A percentile compares a stretch with the other conserved stretches of the same genome.
phyloP scores from a whole-genome alignment of 2,888 invertebrate species.

The Ectemnius cavifrons region DNA sequence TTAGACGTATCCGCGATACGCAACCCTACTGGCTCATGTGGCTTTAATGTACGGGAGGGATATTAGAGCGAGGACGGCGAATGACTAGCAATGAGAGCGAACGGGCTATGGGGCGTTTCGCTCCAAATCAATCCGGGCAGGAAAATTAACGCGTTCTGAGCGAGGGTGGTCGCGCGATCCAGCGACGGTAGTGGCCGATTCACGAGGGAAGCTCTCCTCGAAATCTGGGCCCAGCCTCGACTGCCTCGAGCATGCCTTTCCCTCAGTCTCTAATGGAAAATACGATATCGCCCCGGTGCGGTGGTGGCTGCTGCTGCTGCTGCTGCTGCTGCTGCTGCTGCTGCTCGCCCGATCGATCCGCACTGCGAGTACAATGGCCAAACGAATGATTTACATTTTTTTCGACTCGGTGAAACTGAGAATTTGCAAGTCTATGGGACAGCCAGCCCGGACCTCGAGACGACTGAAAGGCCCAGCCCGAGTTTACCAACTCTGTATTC shows the following conservation, averaged over 20 bases:
- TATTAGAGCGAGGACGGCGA: slow-evolving; percentile 7
- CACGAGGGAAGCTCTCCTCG: slow-evolving; percentile 1
- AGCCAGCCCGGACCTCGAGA: not conserved
- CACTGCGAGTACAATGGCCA: slow-evolving; percentile 1
- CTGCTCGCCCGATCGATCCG: slow-evolving; percentile 14
- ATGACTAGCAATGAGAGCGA: not conserved
- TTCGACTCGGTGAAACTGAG: not conserved
- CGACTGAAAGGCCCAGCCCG: not conserved
- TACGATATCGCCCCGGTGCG: too few species aligned
- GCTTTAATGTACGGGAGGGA: slow-evolving; percentile 32
- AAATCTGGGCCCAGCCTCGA: slow-evolving; percentile 7
- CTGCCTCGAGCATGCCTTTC: not conserved
- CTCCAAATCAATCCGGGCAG: slow-evolving; percentile 51
- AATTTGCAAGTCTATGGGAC: not conserved
- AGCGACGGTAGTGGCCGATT: slow-evolving; percentile 22
- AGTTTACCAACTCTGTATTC: too few species aligned
- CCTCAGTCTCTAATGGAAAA: not conserved
- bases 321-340: not conserved
- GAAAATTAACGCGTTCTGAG: slow-evolving; percentile 43
- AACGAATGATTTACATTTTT: slow-evolving; percentile 5
- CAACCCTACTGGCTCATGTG: too few species aligned
- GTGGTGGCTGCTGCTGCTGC: too few species aligned
- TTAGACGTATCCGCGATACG: too few species aligned
- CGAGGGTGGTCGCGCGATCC: slow-evolving; percentile 15
- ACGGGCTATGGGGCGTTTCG: slow-evolving; percentile 8